Conservation (phyloP, 35 echinoderm and acorn worm species). For the Hemicentrotus pulcherrimus region DNA sequence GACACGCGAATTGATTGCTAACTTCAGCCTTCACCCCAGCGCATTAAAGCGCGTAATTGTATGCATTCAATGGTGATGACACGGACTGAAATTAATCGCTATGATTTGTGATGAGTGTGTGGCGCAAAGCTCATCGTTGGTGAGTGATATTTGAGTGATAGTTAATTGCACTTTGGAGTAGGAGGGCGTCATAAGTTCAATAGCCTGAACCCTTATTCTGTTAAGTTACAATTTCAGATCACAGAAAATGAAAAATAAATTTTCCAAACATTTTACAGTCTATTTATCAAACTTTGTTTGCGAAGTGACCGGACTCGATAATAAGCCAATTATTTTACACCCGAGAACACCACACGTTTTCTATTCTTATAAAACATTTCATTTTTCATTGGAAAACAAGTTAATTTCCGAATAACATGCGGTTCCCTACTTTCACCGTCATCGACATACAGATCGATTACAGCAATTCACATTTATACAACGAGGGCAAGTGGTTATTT, state of each 20-base stretch:
- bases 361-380: too few species aligned
- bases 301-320: too few species aligned
- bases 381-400: too few species aligned
- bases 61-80: constrained; percentile 6
- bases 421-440: too few species aligned
- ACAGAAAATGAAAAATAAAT: background rate
- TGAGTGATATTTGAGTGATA: background rate
- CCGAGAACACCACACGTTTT: too few species aligned
- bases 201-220: background rate
- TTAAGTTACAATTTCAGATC: background rate
- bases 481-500: too few species aligned
- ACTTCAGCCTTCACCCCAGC: background rate
- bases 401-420: too few species aligned
- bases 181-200: background rate
- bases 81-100: constrained; percentile 27
- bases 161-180: background rate
- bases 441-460: too few species aligned
- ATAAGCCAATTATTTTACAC: too few species aligned
- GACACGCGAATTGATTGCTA: background rate
- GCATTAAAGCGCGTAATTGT: constrained; percentile 14
- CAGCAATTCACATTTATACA: too few species aligned
- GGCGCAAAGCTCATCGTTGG: background rate
- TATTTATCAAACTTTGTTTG: too few species aligned
- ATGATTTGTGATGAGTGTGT: background rate
- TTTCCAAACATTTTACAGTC: too few species aligned